Evolutionary conservation across 2,113 vertebrate genomes (phyloP), one percentile per base, ranked within the genome.

Genomic region (Triplophysa tibetana): DNA sequence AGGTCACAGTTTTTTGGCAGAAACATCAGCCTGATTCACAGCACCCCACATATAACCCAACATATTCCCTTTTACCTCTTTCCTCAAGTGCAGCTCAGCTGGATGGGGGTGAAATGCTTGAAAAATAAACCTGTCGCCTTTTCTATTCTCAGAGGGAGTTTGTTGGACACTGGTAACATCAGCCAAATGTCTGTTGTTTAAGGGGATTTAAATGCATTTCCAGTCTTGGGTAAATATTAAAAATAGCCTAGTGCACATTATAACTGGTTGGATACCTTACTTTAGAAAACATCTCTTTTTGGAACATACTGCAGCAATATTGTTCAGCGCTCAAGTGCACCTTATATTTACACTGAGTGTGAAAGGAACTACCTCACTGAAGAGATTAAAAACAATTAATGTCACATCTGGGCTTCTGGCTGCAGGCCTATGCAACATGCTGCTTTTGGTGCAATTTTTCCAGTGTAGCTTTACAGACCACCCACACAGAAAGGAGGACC

Each of bases 361-460:
- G 79, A 23, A 43, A 73, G 16, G 4, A 45, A 70, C 84, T 81
- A 79, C 66, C 75, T 83, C 80, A 79, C 70, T 58, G 79, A 83
- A 75, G n/a, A 77, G 79, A 81, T 85, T 79, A 79, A 72, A 82
- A 85, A 79, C 84, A 81, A 83, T 81, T 86, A 86, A 80, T 83
- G 84, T 82, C 84, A 83, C 84, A 86, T 86, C 81, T 86, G 84
- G 84, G 77, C 79, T 80, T 67, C 69, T 81, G 84, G 84, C 77
- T 58, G 33, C 2, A n/a, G 79, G 82, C 81, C 76, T 16, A 24
- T 54, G 54, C 54, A 79, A n/a, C 82, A 85, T 68, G 72, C 76
- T 79, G 84, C 62, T 83, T 78, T 80, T 61, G 68, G 76, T 72
- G 76, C 72, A 80, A 73, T 82, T 83, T 85, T 86, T 83, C 79